Percentiles rank a stretch among this genome's conserved stretches.
Evolutionary conservation across 2,888 invertebrate species (phyloP).

Genomic region (Fissipunctia ypsillon): DNA sequence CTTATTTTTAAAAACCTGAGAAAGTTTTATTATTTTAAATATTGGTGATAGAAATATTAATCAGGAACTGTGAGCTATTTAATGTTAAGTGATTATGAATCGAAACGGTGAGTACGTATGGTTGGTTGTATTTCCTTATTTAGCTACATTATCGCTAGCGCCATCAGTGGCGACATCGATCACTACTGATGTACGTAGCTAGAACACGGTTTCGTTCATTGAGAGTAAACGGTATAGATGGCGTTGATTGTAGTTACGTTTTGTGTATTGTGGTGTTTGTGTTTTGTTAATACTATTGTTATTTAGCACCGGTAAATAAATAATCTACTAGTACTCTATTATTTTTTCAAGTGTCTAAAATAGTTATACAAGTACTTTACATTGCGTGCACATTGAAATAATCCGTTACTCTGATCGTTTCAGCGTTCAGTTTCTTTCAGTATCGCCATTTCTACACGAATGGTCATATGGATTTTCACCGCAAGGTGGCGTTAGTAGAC

Average conservation of each 20-base stretch:
- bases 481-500: neutral
- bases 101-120: constrained; percentile 80
- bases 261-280: neutral
- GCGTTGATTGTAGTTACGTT: constrained; percentile 59
- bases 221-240: constrained; percentile 67
- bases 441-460: neutral
- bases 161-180: constrained; percentile 57
- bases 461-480: neutral
- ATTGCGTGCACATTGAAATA: neutral
- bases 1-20: constrained; percentile 54
- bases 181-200: constrained; percentile 26
- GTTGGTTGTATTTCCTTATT: constrained; percentile 58
- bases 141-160: constrained; percentile 68
- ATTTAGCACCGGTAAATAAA: neutral
- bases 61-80: constrained; percentile 43
- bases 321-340: no score
- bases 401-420: neutral
- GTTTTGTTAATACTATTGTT: neutral
- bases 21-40: constrained; percentile 54
- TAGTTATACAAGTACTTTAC: no score
- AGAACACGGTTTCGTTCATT: constrained; percentile 1
- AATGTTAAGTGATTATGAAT: constrained; percentile 75
- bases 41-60: constrained; percentile 45
- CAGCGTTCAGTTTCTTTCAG: neutral
- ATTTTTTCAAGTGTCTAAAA: neutral